These are phyloP conservation scores for Trichonephila clavata DNA, from an alignment of 1,140 invertebrate genomes.

Conservation along the genomic window DNA sequence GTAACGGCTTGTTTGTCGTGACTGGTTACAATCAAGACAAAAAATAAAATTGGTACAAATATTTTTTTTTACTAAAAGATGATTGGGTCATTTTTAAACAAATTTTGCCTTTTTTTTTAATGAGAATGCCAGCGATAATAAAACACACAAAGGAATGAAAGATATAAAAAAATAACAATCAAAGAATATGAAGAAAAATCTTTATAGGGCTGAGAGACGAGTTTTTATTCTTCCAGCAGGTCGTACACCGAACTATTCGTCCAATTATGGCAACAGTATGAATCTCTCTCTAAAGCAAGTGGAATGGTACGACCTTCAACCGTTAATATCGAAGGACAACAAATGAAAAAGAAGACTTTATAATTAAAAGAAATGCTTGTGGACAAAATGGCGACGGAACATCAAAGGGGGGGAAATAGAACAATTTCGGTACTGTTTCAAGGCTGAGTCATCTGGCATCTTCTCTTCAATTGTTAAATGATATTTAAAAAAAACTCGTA, in stretches of 20 bases:
- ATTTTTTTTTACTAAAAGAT: neutral
- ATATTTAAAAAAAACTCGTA: neutral
- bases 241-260: neutral
- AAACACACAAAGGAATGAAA: neutral
- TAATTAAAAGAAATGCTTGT: conserved; percentile 8
- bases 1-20: neutral
- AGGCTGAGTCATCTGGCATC: neutral
- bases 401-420: neutral
- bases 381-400: neutral
- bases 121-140: neutral
- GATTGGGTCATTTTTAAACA: neutral
- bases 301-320: neutral
- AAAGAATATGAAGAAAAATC: neutral
- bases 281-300: neutral
- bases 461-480: neutral
- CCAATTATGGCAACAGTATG: neutral
- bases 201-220: neutral
- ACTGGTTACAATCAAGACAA: neutral
- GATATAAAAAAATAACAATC: neutral
- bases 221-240: neutral
- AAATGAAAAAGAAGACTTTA: neutral
- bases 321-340: neutral
- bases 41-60: neutral
- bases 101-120: neutral
- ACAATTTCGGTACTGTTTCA: conserved; percentile 1